Evolutionary conservation across 2,797 vertebrate genomes (phyloP).

Genomic region (Tapirus indicus): DNA sequence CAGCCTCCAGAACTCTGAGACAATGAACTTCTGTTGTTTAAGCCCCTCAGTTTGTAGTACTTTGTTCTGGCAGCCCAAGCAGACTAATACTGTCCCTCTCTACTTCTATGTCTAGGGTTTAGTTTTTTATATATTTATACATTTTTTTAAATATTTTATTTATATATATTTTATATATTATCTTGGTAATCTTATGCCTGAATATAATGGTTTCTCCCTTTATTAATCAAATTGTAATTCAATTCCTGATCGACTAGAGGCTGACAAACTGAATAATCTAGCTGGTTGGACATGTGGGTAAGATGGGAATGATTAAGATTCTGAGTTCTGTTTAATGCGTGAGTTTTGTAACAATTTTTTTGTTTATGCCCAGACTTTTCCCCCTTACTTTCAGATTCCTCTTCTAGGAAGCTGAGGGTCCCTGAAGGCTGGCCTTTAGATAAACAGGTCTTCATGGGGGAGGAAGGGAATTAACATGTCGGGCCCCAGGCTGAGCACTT

Average conservation of each 20-base stretch:
- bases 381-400: background rate
- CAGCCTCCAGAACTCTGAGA: background rate
- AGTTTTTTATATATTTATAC: background rate
- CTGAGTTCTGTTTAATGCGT: too few relatives aligned
- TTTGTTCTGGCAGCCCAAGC: background rate
- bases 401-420: background rate
- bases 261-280: background rate
- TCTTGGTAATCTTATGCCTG: background rate
- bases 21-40: background rate
- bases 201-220: background rate
- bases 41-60: too few relatives aligned
- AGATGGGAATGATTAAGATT: background rate
- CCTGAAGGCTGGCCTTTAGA: background rate
- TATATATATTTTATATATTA: background rate
- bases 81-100: background rate
- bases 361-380: background rate
- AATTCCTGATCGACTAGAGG: background rate
- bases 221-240: background rate
- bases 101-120: background rate
- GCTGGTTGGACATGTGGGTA: background rate
- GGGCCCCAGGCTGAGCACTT: background rate
- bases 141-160: background rate
- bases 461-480: too few relatives aligned
- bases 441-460: background rate
- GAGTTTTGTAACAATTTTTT: background rate